Evolutionary conservation across 2,797 vertebrate genomes (phyloP), one percentile per base, ranked within the genome.

Genomic region (Notamacropus eugenii): DNA sequence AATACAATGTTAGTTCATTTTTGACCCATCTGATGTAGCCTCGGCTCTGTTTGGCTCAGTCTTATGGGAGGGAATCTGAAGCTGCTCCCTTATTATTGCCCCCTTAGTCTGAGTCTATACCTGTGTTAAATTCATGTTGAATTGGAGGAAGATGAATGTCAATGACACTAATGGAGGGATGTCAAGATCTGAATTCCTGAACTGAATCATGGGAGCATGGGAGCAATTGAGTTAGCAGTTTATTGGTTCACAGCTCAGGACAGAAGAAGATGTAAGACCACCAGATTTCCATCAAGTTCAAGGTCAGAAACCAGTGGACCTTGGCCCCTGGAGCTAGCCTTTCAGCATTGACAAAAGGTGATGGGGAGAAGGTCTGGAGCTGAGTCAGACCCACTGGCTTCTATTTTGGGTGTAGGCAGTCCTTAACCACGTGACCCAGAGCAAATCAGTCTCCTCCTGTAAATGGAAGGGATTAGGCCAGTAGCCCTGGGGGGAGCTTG

Each of bases 1-100:
- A 98, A 98, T 98, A 95, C 97, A 98, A 98, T 98, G 97, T 94
- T 97, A 98, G 97, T 98, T 98, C 98, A 98, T 98, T 99, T 98
- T 98, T 98, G 97, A 98, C 98, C 98, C 98, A 98, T 98, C 97
- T 96, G 94, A 95, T 96, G 97, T 98, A 98, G 98, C 98, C 97
- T 98, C 98, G 97, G 98, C 98, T 98, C 96, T 96, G 97, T 98
- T 98, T 98, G 98, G 98, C 98, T 99, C 97, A n/a, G 98, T 98
- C 98, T 98, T 98, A 98, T 96, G 98, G 91, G 98, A 99, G 98
- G 98, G 98, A 98, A 99, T 98, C 98, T 98, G 98, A 98, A 99
- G 99, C 99, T 98, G 98, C 94, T 99, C 98, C 98, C 98, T 98
- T 98, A 98, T 99, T 97, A 97, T 95, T 52, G 52, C 52, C 6